Evolutionary conservation across 2,888 invertebrate species (phyloP).

Genomic region (Aproaerema taeniolella): DNA sequence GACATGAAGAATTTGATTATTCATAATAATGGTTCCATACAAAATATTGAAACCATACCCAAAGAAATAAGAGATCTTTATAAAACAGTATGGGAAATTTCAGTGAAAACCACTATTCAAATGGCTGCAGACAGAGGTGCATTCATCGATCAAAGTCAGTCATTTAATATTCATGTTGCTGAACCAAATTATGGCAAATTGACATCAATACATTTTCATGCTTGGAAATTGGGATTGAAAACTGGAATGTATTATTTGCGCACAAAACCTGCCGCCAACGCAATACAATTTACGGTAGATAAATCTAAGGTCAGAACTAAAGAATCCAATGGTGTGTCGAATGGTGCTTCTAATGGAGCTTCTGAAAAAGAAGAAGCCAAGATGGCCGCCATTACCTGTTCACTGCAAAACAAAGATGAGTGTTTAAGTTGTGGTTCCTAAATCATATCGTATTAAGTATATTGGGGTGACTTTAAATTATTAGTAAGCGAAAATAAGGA

Average conservation of each 20-base stretch:
- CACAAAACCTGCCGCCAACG: constrained; percentile 96
- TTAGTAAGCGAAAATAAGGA: no score
- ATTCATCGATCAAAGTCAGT: constrained; percentile 99
- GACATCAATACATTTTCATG: constrained; percentile 98
- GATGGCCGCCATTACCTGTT: constrained; percentile 89
- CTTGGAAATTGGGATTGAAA: constrained; percentile 97
- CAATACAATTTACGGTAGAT: constrained; percentile 98
- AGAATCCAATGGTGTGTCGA: no score
- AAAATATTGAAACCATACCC: constrained; percentile 91
- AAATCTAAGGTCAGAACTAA: constrained; percentile 74
- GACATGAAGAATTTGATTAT: constrained; percentile 97
- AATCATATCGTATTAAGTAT: constrained; percentile 25
- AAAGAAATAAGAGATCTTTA: constrained; percentile 90
- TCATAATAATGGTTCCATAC: constrained; percentile 94
- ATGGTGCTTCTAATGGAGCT: constrained; percentile 31
- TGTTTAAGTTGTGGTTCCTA: constrained; percentile 93
- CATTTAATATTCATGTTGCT: constrained; percentile 97
- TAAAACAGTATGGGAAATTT: constrained; percentile 98
- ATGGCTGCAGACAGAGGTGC: constrained; percentile 99
- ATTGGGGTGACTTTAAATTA: no score
- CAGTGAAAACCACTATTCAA: constrained; percentile 93
- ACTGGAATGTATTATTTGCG: constrained; percentile 99
- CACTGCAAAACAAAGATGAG: constrained; percentile 90
- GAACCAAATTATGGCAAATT: constrained; percentile 95
- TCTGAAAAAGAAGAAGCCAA: constrained; percentile 60